phyloP scores from a whole-genome alignment of 1,140 invertebrate species.

The Apis mellifera region DNA sequence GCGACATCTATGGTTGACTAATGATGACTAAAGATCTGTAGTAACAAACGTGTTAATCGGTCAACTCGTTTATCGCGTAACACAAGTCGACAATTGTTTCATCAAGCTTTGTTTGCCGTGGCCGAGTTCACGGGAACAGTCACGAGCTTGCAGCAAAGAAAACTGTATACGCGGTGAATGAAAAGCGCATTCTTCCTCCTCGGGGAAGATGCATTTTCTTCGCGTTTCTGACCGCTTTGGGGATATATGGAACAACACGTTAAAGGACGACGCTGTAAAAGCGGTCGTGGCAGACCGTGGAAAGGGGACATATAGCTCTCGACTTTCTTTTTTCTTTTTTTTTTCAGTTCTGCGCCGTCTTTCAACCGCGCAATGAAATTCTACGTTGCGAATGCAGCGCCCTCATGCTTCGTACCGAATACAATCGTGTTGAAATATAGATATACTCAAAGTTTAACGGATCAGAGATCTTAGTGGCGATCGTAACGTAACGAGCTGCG shows the following conservation, averaged over 20 bases:
- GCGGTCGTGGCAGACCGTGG: not conserved
- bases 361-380: not conserved
- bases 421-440: too few species aligned
- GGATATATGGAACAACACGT: not conserved
- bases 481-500: not conserved
- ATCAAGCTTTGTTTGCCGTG: not conserved
- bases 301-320: not conserved
- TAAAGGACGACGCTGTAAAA: not conserved
- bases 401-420: not conserved
- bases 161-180: not conserved
- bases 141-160: not conserved
- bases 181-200: slow-evolving; percentile 22
- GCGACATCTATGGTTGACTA: too few species aligned
- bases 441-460: not conserved
- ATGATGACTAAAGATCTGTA: too few species aligned
- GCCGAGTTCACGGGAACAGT: slow-evolving; percentile 5
- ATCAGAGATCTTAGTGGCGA: not conserved
- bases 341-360: not conserved
- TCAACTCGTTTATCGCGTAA: not conserved
- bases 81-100: slow-evolving; percentile 1
- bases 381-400: not conserved
- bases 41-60: slow-evolving; percentile 1
- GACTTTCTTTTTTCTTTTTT: not conserved
- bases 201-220: not conserved
- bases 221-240: slow-evolving; percentile 9